Conservation (phyloP, 2,888 invertebrate genomes). For the Piscicola geometra region DNA sequence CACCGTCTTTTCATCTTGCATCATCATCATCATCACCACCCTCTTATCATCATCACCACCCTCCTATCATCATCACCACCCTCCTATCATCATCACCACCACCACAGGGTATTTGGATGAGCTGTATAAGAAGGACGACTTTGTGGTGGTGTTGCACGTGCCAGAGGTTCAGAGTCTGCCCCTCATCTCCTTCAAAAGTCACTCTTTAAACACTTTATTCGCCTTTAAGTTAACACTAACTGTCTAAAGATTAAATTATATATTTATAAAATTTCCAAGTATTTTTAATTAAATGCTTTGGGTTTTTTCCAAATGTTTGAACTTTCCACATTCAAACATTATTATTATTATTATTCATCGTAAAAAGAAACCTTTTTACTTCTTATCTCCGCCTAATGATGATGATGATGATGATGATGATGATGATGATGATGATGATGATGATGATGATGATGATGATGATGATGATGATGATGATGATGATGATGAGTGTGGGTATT, state of each 20-base stretch:
- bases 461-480: not conserved
- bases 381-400: not conserved
- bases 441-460: slow-evolving; percentile 20
- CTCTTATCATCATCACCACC: not conserved
- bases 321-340: not conserved
- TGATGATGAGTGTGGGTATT: not conserved
- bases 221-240: not conserved
- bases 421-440: slow-evolving; percentile 23
- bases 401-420: slow-evolving; percentile 19
- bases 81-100: not conserved
- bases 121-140: slow-evolving; percentile 36
- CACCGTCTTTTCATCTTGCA: too few species aligned
- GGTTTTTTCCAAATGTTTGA: not conserved
- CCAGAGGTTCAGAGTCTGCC: slow-evolving; percentile 41
- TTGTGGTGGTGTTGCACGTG: slow-evolving; percentile 40
- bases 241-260: too few species aligned
- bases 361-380: not conserved
- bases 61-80: not conserved
- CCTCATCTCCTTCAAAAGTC: slow-evolving; percentile 42
- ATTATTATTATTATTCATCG: not conserved
- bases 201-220: not conserved
- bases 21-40: too few species aligned
- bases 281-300: not conserved
- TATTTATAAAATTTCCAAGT: not conserved
- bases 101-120: slow-evolving; percentile 40